Conservation (phyloP, 2,888 invertebrate genomes). For the Hemaris fuciformis region DNA sequence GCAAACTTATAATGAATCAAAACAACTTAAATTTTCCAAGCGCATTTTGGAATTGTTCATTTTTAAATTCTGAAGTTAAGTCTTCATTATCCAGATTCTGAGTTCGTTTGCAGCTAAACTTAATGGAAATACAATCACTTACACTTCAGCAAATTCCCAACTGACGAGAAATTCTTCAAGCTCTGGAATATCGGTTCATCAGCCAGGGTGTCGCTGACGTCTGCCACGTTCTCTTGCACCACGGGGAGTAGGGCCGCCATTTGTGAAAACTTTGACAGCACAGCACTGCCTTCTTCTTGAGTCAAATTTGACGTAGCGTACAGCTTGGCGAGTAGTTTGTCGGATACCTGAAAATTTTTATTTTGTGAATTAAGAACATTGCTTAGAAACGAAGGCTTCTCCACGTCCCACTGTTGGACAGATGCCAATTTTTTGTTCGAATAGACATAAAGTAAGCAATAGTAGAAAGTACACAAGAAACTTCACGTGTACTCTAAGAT, state of each 20-base stretch:
- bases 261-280: slow-evolving; percentile 62
- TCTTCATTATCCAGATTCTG: no score
- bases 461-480: no score
- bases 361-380: no score
- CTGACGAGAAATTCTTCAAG: slow-evolving; percentile 46
- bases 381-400: no score
- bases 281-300: slow-evolving; percentile 59
- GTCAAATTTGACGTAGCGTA: slow-evolving; percentile 74
- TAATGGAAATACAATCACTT: slow-evolving; percentile 27
- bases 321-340: slow-evolving; percentile 65
- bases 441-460: no score
- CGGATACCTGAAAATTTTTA: not conserved
- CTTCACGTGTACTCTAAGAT: no score
- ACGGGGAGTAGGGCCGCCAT: slow-evolving; percentile 68
- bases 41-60: no score
- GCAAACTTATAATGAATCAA: no score
- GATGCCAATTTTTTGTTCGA: no score
- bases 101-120: not conserved
- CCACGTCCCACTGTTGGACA: no score
- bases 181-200: slow-evolving; percentile 58
- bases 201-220: slow-evolving; percentile 46
- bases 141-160: slow-evolving; percentile 57
- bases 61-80: no score
- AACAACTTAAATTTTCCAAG: no score
- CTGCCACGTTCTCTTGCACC: slow-evolving; percentile 54